Percentiles rank a stretch among this genome's conserved stretches.
These are phyloP conservation scores for Axis porcinus DNA, from an alignment of 2,113 vertebrate species.

Conservation along the genomic window DNA sequence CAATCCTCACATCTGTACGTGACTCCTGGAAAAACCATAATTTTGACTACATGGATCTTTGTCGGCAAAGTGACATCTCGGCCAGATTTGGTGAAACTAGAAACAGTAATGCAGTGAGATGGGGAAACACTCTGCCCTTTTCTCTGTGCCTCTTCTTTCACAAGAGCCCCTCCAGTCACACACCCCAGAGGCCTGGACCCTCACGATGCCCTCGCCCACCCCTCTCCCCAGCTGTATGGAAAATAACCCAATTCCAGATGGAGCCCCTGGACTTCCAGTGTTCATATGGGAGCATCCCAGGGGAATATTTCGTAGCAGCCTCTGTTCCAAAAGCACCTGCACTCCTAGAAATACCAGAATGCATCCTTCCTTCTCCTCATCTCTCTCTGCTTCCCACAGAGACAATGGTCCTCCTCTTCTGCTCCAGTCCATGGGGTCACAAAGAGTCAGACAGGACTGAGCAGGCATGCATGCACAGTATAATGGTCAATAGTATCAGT, in stretches of 20 bases:
- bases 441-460: not conserved
- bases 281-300: not conserved
- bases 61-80: not conserved
- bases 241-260: not conserved
- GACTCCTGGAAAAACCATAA: not conserved
- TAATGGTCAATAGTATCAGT: not conserved
- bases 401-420: too few relatives aligned
- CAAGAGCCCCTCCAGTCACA: not conserved
- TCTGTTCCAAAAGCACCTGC: not conserved
- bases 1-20: not conserved
- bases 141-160: not conserved
- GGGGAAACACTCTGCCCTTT: not conserved
- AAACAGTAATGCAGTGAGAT: not conserved
- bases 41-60: not conserved
- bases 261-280: too few relatives aligned
- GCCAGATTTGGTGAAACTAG: not conserved
- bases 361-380: not conserved
- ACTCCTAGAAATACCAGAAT: not conserved
- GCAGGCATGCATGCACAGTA: not conserved
- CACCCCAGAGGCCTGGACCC: rapidly evolving
- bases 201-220: rapidly evolving
- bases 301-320: not conserved
- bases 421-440: not conserved
- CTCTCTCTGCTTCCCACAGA: not conserved
- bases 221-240: not conserved